These are phyloP conservation scores for Tricholauxania praeusta DNA, from an alignment of 2,888 invertebrate genomes.

Conservation along the genomic window DNA sequence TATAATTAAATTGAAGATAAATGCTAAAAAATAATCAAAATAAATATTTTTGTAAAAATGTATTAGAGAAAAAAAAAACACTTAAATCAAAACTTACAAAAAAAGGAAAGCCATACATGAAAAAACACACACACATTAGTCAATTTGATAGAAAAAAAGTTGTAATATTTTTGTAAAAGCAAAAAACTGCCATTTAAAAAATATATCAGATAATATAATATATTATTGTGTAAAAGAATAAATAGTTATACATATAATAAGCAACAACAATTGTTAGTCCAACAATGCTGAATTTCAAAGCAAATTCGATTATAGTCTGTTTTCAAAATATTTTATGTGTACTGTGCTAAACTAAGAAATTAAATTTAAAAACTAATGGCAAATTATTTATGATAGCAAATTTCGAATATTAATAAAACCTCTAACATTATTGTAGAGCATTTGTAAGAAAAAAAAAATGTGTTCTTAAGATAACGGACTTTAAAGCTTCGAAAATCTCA, in stretches of 20 bases:
- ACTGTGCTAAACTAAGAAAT: too few relatives aligned
- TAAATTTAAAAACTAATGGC: too few relatives aligned
- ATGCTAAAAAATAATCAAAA: slow-evolving; percentile 25
- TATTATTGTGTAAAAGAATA: background rate
- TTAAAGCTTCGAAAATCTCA: slow-evolving; percentile 3
- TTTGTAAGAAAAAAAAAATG: slow-evolving; percentile 41
- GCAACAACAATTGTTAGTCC: slow-evolving; percentile 19
- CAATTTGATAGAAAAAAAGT: slow-evolving; percentile 30
- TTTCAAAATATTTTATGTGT: too few relatives aligned
- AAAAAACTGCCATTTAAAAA: slow-evolving; percentile 29
- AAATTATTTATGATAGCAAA: too few relatives aligned
- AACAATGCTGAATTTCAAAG: slow-evolving; percentile 14
- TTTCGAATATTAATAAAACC: background rate
- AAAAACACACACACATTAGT: slow-evolving; percentile 21
- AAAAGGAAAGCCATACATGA: slow-evolving; percentile 10
- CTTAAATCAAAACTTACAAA: slow-evolving; percentile 7
- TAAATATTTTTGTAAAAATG: slow-evolving; percentile 32
- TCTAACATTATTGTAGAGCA: slow-evolving; percentile 30
- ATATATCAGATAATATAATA: slow-evolving; percentile 25
- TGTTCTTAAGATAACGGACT: slow-evolving; percentile 21
- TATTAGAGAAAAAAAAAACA: slow-evolving; percentile 20
- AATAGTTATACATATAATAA: slow-evolving; percentile 12
- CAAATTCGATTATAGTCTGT: too few relatives aligned
- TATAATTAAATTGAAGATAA: slow-evolving; percentile 38
- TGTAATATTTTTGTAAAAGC: slow-evolving; percentile 37